Evolutionary conservation across 1,140 invertebrate genomes (phyloP), one percentile per base, ranked within the genome.

Genomic region (Drosophila kikkawai): DNA sequence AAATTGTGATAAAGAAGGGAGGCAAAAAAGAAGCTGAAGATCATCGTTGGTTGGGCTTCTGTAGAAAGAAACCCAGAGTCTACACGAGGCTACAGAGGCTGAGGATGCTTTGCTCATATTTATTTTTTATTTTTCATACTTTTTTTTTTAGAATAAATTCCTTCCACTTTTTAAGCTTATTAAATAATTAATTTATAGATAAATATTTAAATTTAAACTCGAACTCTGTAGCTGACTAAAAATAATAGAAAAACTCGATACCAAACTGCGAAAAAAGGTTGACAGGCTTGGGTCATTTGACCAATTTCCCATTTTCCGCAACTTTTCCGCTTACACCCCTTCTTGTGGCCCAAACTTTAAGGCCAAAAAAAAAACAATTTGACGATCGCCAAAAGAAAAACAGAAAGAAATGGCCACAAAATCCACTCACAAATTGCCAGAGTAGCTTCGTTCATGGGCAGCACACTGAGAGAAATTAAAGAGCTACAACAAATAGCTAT

Each of bases 361-460:
- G 42, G 67, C 36, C 67, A 41, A 53, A 6, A 41, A 53, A 6
- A 59, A 73, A 73, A 50, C 67, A 59, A 73, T 73, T 73, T 73
- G 69, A 71, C 37, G 69, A 73, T 73, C 69, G 44, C 51, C 36
- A 7, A 15, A 29, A 50, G 29, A 65, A 29, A 64, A 67, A 63
- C 39, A 44, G 37, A 19, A 58, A 63, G 57, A 65, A 37, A 36
- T 34, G 65, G 67, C 68, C 69, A 73, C 69, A 73, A 73, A 73
- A 59, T 73, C 67, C 69, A 73, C 70, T 73, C 69, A 73, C 69
- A 73, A 73, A 73, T 73, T 73, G 69, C 69, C 69, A 73, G 50
- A 34, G 41, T 57, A 34, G 41, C 48, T 19, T 56, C 26, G 69
- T 70, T 58, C 66, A 73, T 58, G 69, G 55, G 41, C 56, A 77